phyloP scores from a whole-genome alignment of 2,888 invertebrate species.

The Drosophila suboccidentalis region DNA sequence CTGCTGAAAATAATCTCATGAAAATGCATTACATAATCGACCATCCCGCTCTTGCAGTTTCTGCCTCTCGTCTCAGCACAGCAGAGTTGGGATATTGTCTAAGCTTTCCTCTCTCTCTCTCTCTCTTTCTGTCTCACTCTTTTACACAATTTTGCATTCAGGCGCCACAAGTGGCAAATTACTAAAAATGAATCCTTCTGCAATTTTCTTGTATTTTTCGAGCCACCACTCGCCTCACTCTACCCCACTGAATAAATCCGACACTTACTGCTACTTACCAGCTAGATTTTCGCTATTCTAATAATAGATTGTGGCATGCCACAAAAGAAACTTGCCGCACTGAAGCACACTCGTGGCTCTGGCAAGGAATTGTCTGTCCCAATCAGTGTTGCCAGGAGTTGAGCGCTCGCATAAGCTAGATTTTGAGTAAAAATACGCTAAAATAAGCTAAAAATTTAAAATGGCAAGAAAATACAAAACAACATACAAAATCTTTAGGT shows the following conservation, averaged over 20 bases:
- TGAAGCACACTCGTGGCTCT: conserved; percentile 33
- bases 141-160: conserved; percentile 1
- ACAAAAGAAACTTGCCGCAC: conserved; percentile 25
- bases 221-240: conserved; percentile 13
- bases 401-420: no score
- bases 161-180: conserved; percentile 62
- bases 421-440: no score
- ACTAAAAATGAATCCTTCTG: conserved; percentile 59
- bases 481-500: no score
- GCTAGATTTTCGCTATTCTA: conserved; percentile 31
- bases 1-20: conserved; percentile 15
- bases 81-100: conserved; percentile 26
- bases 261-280: conserved; percentile 59
- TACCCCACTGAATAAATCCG: conserved; percentile 37
- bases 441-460: no score
- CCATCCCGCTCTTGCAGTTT: neutral
- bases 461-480: no score
- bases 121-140: neutral
- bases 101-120: no score
- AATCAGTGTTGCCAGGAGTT: no score
- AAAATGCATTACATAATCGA: conserved; percentile 17
- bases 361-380: conserved; percentile 6
- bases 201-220: conserved; percentile 31
- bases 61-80: neutral
- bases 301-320: conserved; percentile 40